Percentiles rank a stretch among this genome's conserved stretches.
Evolutionary conservation across 2,888 invertebrate species (phyloP).

Genomic region (Phytoseiulus persimilis): DNA sequence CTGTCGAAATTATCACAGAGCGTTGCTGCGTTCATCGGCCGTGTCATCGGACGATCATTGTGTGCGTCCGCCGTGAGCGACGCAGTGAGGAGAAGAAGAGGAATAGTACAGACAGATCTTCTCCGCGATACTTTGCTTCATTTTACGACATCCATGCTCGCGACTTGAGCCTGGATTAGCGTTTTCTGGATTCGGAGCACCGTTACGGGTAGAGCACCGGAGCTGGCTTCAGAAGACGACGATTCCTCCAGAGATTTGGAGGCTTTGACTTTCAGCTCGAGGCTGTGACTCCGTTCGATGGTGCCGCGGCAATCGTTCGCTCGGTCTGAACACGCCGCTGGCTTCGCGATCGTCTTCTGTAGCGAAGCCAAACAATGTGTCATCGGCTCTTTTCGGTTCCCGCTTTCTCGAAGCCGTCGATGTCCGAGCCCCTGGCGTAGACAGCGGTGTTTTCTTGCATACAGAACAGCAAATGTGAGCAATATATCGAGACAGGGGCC

Average conservation of each 20-base stretch:
- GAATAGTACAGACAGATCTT: not conserved
- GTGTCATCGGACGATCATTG: not conserved
- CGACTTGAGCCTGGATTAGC: not conserved
- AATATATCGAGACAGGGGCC: not conserved
- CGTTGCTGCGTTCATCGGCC: not conserved
- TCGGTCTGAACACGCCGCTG: not conserved
- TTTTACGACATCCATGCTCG: not conserved
- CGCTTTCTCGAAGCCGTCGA: not conserved
- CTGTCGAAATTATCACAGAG: not conserved
- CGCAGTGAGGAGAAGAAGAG: not conserved
- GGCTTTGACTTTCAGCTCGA: not conserved
- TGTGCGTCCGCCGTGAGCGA: not conserved
- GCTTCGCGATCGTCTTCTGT: not conserved
- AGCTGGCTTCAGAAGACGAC: not conserved
- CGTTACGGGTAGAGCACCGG: no score
- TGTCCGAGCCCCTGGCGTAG: not conserved
- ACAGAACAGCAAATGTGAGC: not conserved
- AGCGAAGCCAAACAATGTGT: not conserved
- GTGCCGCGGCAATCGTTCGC: not conserved
- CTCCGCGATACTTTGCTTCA: not conserved
- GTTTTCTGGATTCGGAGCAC: not conserved
- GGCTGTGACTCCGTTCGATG: not conserved
- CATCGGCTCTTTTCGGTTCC: not conserved
- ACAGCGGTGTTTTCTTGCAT: not conserved
- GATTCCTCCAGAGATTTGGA: not conserved